These are phyloP conservation scores for Drosophila bocqueti DNA, from an alignment of 1,140 invertebrate genomes.

Conservation along the genomic window DNA sequence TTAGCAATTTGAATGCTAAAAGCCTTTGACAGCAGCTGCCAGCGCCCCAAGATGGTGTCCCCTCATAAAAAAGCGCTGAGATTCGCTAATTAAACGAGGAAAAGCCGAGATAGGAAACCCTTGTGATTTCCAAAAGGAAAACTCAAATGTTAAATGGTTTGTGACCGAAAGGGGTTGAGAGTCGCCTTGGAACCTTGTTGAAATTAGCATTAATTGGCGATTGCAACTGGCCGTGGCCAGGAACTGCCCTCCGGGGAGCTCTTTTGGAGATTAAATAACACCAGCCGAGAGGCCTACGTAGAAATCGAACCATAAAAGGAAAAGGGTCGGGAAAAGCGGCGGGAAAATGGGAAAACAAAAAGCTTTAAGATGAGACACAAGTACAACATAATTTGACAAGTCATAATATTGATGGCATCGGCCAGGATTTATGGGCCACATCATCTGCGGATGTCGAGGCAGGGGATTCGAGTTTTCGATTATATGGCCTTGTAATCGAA, in stretches of 20 bases:
- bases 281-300: conserved; percentile 1
- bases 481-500: conserved; percentile 81
- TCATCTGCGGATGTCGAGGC: conserved; percentile 56
- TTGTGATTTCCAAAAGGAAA: conserved; percentile 8
- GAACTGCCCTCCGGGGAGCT: conserved; percentile 60
- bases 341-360: conserved; percentile 42
- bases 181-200: conserved; percentile 29
- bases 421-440: conserved; percentile 72
- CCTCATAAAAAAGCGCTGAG: conserved; percentile 59
- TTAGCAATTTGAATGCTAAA: conserved; percentile 16
- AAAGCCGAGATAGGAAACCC: background rate
- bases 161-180: conserved; percentile 55
- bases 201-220: conserved; percentile 79
- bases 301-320: conserved; percentile 1
- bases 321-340: conserved; percentile 6
- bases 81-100: conserved; percentile 68
- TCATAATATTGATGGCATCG: conserved; percentile 78
- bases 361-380: conserved; percentile 56
- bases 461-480: conserved; percentile 71
- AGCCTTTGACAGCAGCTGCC: conserved; percentile 27
- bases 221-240: conserved; percentile 44
- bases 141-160: conserved; percentile 68
- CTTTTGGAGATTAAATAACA: conserved; percentile 43
- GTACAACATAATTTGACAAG: conserved; percentile 82
- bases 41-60: conserved; percentile 23